A percentile compares a stretch with the other conserved stretches of the same genome.
These are phyloP conservation scores for Chaunax sp. DNA, from an alignment of 2,797 vertebrate genomes.

Conservation along the genomic window DNA sequence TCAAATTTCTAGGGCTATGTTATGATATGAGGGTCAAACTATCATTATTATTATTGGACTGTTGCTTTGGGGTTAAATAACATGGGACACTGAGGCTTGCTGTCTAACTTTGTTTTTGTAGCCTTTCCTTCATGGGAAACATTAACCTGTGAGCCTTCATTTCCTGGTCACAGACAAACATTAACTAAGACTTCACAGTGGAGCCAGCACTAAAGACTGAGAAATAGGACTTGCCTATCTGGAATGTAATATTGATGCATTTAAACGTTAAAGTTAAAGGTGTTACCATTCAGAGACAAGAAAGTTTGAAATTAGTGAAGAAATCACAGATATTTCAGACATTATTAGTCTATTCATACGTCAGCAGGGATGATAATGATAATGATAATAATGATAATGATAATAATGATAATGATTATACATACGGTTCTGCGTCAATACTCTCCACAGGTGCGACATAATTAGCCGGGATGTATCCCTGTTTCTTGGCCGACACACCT, in stretches of 20 bases:
- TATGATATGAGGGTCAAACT: too few relatives aligned
- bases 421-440: conserved; percentile 92
- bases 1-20: too few relatives aligned
- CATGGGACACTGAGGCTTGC: background rate
- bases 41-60: background rate
- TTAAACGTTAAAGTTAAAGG: background rate
- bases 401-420: conserved; percentile 60
- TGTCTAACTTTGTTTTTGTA: conserved; percentile 22
- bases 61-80: background rate
- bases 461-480: conserved; percentile 93
- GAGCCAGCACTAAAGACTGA: background rate
- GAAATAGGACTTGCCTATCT: background rate
- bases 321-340: background rate
- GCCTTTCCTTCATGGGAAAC: conserved; percentile 29
- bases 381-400: too few relatives aligned
- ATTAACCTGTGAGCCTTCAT: conserved; percentile 71
- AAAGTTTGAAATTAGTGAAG: background rate
- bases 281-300: background rate
- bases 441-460: conserved; percentile 91
- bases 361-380: too few relatives aligned
- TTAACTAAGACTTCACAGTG: conserved; percentile 54
- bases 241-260: background rate
- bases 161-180: conserved; percentile 69
- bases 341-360: background rate
- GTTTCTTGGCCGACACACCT: conserved; percentile 58